Conservation (phyloP, 2,888 invertebrate genomes). For the Trachelus troglodyta region DNA sequence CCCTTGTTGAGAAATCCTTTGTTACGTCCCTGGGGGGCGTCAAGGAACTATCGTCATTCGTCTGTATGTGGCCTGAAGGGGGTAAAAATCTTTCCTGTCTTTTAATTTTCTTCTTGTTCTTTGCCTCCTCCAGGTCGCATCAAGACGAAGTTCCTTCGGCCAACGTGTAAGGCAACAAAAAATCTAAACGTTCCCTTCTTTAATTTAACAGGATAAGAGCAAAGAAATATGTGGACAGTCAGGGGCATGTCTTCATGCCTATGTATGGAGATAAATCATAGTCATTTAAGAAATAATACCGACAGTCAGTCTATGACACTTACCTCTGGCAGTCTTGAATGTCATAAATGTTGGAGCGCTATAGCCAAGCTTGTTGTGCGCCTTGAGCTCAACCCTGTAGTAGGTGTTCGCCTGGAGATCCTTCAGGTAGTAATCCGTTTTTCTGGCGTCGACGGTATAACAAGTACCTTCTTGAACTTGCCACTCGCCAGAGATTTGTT, state of each 20-base stretch:
- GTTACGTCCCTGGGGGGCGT: neutral
- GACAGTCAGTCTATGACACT: conserved; percentile 65
- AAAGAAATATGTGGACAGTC: conserved; percentile 2
- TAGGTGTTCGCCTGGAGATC: conserved; percentile 81
- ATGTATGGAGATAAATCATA: neutral
- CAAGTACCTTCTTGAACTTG: conserved; percentile 70
- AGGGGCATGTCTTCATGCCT: neutral
- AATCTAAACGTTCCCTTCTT: conserved; percentile 1
- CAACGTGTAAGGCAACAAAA: conserved; percentile 26
- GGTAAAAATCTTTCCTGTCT: conserved; percentile 11
- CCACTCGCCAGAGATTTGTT: conserved; percentile 76
- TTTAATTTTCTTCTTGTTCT: conserved; percentile 1
- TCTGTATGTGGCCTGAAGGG: conserved; percentile 4
- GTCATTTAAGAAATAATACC: neutral
- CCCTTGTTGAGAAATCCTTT: conserved; percentile 42
- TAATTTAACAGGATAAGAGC: neutral
- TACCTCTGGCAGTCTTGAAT: conserved; percentile 90
- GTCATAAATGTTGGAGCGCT: conserved; percentile 82
- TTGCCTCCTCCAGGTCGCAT: conserved; percentile 35
- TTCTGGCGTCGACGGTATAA: conserved; percentile 71
- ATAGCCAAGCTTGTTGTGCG: conserved; percentile 87
- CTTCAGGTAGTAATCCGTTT: conserved; percentile 76
- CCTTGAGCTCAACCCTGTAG: conserved; percentile 86
- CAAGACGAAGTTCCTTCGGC: conserved; percentile 14
- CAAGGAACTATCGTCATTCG: neutral